These are phyloP conservation scores for Clinocottus analis DNA, from an alignment of 2,113 vertebrate genomes.

Conservation along the genomic window DNA sequence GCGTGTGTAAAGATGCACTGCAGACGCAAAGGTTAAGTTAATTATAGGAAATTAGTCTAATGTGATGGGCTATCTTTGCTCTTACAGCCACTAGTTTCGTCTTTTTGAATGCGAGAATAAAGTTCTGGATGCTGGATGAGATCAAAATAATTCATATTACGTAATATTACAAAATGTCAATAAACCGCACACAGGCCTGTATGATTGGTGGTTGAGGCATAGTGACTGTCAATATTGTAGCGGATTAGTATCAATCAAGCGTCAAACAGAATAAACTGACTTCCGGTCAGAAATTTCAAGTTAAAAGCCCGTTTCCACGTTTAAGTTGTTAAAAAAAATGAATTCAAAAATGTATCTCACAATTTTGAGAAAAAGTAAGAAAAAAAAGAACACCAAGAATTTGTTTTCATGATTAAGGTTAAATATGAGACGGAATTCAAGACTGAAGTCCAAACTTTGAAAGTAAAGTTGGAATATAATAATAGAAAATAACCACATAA, in stretches of 20 bases:
- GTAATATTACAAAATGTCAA: not conserved
- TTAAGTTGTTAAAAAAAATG: not conserved
- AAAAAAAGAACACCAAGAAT: not conserved
- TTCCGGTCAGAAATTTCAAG: slow-evolving; percentile 68
- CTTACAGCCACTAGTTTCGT: not conserved
- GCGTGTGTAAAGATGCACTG: not conserved
- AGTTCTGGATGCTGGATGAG: not conserved
- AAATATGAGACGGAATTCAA: not conserved
- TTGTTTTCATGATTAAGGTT: not conserved
- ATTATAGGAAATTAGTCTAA: not conserved
- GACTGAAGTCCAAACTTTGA: not conserved
- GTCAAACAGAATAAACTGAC: slow-evolving; percentile 26
- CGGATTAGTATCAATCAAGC: slow-evolving; percentile 67
- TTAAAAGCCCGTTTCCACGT: slow-evolving; percentile 17
- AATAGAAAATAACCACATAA: not conserved
- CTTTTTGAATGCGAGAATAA: not conserved
- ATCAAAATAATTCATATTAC: not conserved
- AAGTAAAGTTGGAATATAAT: not conserved
- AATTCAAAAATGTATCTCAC: not conserved
- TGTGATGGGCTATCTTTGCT: not conserved
- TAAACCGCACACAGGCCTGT: slow-evolving; percentile 13
- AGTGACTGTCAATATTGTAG: slow-evolving; percentile 27
- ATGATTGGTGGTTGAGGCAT: not conserved
- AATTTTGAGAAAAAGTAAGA: not conserved
- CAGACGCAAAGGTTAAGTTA: not conserved